Base-by-base conservation (phyloP, 2,113 vertebrate genomes). In the Hucho hucho region DNA sequence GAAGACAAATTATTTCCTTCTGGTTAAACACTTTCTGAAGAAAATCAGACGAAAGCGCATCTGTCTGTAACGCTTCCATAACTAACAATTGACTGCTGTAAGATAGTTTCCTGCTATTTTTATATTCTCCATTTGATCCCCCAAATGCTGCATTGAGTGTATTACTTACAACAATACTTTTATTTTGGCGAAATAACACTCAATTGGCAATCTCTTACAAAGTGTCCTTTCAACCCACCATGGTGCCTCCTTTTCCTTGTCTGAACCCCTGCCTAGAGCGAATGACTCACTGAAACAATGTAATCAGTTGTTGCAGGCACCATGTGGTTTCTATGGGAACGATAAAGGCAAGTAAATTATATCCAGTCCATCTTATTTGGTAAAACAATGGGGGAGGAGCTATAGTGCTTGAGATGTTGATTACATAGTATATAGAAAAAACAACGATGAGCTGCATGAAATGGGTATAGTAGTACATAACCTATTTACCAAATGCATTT, bases 1-100 rank as follows among this genome's bases (percentile, higher is more conserved):
- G 74, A 84, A 81, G 79, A 79, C 64, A 77, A 77, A 79, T 81
- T 77, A 79, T 79, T 81, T 79, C 77, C 77, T 75, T 76, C 70
- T 77, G 77, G 77, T 75, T 84, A 79, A 76, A 78, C 67, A 61
- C 73, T 81, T 79, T 77, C 72, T 79, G 78, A 81, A 73, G 72
- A 71, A 53, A 18, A 75, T 61, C 68, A 58, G 63, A 74, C 74
- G 53, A 58, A 32, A 32, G 74, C 68, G 46, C 70, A 32, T 72
- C 69, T 77, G 59, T 20, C 49, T 37, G 46, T 64, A 78, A 70
- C 63, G 79, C 76, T 70, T 69, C 63, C 6, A 26, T 70, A 46
- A 58, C 64, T 75, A 72, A 74, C 77, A 25, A 59, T 29, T 43
- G 63, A 14, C 24, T 29, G 68, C 43, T 76, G 72, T 70, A 37